Conservation (phyloP, 2,113 vertebrate genomes). For the Sus scrofa region T2T-Sscrofa CM000812.6:17885001-17885500, state of each 20-base stretch:
- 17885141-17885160: not conserved
- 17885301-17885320: not conserved
- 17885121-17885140: not conserved
- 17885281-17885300: accelerated
- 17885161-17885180: not conserved
- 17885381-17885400: not conserved
- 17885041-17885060: not conserved
- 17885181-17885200: not conserved
- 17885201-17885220: accelerated
- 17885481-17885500: accelerated
- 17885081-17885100: not conserved
- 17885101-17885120: not conserved
- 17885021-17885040: not conserved
- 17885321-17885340: not conserved
- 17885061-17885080: not conserved
- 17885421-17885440: not conserved
- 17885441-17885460: not conserved
- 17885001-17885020: not conserved
- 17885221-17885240: accelerated
- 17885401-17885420: not conserved
- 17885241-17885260: accelerated
- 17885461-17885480: not conserved
- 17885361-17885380: not conserved
- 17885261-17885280: accelerated
- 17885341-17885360: not conserved